Evolutionary conservation across 2,888 invertebrate genomes (phyloP), one percentile per base, ranked within the genome.

Genomic region (Gymnosoma rotundatum): DNA sequence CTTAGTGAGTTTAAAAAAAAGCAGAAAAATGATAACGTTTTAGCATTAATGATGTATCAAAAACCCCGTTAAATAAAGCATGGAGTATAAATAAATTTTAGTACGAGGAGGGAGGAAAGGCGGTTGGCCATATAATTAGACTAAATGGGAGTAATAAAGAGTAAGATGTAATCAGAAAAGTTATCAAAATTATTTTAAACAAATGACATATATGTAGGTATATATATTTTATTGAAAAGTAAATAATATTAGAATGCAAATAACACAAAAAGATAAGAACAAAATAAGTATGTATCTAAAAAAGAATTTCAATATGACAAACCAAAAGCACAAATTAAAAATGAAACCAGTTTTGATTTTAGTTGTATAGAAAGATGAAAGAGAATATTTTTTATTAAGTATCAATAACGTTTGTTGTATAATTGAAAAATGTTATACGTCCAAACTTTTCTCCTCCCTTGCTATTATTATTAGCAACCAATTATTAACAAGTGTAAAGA

Each of bases 321-420:
- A 58, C 9, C 38, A 54, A 56, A 50, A 38, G 14, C 9, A n/a
- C 56, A 9, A 45, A 32, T 58, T 45, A 16, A 48, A 32, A 38
- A 52, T 63, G 32, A 81, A 84, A 78, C 84, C 73, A 69, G 83
- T 84, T 84, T 80, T 56, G 48, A 78, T 32, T 63, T 54, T 21
- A 36, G 78, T 52, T 76, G 63, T 16, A 36, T 50, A 32, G 21
- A 56, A 21, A 42, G 18, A 58, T 20, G 36, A 52, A 16, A 42
- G 38, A 42, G 50, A 60, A 1, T 21, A 8, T 4, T 45, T 48
- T 45, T 45, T 56, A 14, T 63, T 20, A 64, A 25, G 36, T 64
- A 58, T 72, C 56, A 64, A 56, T 78, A 69, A 70, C 32, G 36
- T 32, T 69, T 18, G 45, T 78, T 78, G 63, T 78, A 21, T 48